Evolutionary conservation across 2,113 vertebrate species (phyloP).

Genomic region (Stictonetta naevosa): DNA sequence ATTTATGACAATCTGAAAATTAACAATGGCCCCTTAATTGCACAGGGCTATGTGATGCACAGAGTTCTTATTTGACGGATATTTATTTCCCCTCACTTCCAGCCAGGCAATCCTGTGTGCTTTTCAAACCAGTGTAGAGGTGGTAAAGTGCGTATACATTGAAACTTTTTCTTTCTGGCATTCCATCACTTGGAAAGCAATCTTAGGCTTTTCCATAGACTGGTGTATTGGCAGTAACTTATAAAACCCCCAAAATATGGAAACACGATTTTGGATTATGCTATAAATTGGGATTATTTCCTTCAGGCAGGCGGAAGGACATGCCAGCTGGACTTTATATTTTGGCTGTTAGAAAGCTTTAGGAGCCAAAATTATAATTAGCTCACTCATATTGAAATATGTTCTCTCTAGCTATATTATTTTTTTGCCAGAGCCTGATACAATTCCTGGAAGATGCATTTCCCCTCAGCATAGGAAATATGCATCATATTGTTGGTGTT

Average conservation of each 20-base stretch:
- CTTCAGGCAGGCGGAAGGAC: conserved; percentile 57
- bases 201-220: conserved; percentile 51
- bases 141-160: conserved; percentile 45
- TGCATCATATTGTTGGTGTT: background rate
- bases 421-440: conserved; percentile 49
- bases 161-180: conserved; percentile 42
- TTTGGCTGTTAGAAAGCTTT: conserved; percentile 50
- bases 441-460: conserved; percentile 39
- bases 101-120: conserved; percentile 4
- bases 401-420: conserved; percentile 31
- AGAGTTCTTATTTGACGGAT: conserved; percentile 54
- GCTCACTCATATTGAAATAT: conserved; percentile 61
- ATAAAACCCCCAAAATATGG: conserved; percentile 11
- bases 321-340: conserved; percentile 68
- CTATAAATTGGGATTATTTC: conserved; percentile 62
- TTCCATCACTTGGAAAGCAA: conserved; percentile 55
- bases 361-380: conserved; percentile 72
- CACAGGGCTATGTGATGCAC: conserved; percentile 63
- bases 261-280: conserved; percentile 62
- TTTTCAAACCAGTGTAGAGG: conserved; percentile 40
- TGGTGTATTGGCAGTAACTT: conserved; percentile 55
- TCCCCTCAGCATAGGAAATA: conserved; percentile 12
- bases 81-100: conserved; percentile 3
- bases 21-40: conserved; percentile 75
- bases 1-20: conserved; percentile 76